Evolutionary conservation across 2,888 invertebrate species (phyloP).

Genomic region (Ferdinandea cuprea): DNA sequence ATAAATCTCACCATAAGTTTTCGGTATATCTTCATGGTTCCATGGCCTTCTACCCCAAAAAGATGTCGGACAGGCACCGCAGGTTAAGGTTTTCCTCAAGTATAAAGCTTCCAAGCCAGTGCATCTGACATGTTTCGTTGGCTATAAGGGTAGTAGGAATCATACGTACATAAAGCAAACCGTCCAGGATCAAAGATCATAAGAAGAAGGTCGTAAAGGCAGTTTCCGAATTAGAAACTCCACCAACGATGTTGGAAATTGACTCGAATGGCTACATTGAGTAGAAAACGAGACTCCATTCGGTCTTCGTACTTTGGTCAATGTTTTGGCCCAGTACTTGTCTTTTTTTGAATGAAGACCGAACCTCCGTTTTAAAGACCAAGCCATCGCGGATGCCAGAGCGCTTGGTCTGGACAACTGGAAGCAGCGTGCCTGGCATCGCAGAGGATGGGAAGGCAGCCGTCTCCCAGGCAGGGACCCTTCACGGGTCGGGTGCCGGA

Average conservation of each 20-base stretch:
- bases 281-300: slow-evolving; percentile 99
- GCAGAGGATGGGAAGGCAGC: too few species aligned
- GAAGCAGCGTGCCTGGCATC: too few species aligned
- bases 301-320: slow-evolving; percentile 96
- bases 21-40: slow-evolving; percentile 99
- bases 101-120: slow-evolving; percentile 98
- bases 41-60: slow-evolving; percentile 99
- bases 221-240: slow-evolving; percentile 98
- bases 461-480: too few species aligned
- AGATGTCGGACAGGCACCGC: slow-evolving; percentile 97
- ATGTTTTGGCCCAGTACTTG: slow-evolving; percentile 99
- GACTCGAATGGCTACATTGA: slow-evolving; percentile 99
- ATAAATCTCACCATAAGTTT: slow-evolving; percentile 99
- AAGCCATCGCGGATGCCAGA: too few species aligned
- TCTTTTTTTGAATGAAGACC: slow-evolving; percentile 98
- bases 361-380: neutral
- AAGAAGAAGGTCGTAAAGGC: slow-evolving; percentile 99
- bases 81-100: slow-evolving; percentile 99
- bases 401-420: too few species aligned
- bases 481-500: too few species aligned
- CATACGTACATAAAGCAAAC: slow-evolving; percentile 99
- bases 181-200: slow-evolving; percentile 99
- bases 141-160: slow-evolving; percentile 99
- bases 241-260: slow-evolving; percentile 98
- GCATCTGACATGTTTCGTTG: slow-evolving; percentile 98